Percentiles rank a stretch among this genome's conserved stretches.
These are phyloP conservation scores for Peromyscus polionotus DNA, from an alignment of 2,113 vertebrate genomes.

Conservation along the genomic window DNA sequence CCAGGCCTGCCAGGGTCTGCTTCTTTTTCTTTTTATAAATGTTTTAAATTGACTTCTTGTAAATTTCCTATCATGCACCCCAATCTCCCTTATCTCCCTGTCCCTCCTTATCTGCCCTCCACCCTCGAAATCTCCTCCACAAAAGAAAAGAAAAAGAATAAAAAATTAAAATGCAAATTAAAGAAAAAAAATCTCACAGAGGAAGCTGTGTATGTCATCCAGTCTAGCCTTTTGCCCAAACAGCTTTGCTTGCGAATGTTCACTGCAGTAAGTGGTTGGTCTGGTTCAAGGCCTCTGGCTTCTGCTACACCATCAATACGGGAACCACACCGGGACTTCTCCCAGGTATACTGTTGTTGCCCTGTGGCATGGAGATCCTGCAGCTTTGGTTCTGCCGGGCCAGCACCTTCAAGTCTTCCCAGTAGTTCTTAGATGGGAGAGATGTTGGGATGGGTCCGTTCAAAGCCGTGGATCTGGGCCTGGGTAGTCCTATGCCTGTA, in stretches of 20 bases:
- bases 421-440: not conserved
- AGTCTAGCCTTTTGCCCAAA: not conserved
- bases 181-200: not conserved
- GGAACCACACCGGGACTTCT: not conserved
- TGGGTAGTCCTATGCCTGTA: not conserved
- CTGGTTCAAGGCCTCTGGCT: not conserved
- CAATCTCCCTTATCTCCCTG: not conserved
- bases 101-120: not conserved
- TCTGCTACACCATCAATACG: not conserved
- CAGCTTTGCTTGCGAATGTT: not conserved
- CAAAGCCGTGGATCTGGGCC: too few relatives aligned
- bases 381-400: not conserved
- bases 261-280: not conserved
- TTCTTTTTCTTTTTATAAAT: too few relatives aligned
- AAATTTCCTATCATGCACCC: not conserved
- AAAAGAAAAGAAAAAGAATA: not conserved
- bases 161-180: not conserved
- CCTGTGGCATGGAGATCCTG: not conserved
- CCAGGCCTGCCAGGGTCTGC: not conserved
- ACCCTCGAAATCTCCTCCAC: not conserved
- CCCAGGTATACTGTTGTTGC: not conserved
- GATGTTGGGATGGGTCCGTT: not conserved
- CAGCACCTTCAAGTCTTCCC: not conserved
- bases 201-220: not conserved
- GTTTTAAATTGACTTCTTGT: not conserved